phyloP scores from a whole-genome alignment of 2,797 vertebrate genomes.

The Pantherophis vulpinus region DNA sequence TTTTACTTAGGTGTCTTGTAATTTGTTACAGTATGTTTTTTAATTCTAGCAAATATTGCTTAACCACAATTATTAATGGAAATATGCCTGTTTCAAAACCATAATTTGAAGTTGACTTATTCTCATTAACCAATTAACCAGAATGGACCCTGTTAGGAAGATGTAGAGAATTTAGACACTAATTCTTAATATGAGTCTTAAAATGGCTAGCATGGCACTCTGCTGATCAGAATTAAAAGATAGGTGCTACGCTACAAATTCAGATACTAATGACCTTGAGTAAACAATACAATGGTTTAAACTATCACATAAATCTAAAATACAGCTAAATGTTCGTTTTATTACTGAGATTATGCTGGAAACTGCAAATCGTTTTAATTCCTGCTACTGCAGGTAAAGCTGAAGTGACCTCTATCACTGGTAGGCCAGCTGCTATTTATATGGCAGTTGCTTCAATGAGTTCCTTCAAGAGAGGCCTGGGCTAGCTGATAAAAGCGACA shows the following conservation, averaged over 20 bases:
- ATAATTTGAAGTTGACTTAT: neutral
- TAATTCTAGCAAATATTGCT: neutral
- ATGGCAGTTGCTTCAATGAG: neutral
- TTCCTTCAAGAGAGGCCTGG: neutral
- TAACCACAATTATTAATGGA: neutral
- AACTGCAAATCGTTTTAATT: neutral
- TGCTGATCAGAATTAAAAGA: neutral
- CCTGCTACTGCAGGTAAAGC: neutral
- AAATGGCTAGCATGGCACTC: neutral
- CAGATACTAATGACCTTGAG: neutral
- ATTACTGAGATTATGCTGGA: neutral
- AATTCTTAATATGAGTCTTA: neutral
- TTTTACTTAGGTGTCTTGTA: neutral
- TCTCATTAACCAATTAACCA: neutral
- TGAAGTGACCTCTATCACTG: neutral
- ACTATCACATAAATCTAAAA: neutral
- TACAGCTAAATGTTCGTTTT: neutral
- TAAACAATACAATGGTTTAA: neutral
- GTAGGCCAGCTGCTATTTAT: neutral
- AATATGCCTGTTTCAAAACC: neutral
- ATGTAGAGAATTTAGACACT: neutral
- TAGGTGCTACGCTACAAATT: neutral
- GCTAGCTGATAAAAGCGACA: neutral
- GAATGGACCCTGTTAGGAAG: neutral
- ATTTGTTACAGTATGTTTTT: neutral